Evolutionary conservation across 2,797 vertebrate genomes (phyloP), one percentile per base, ranked within the genome.

Genomic region (Remorina albescens): DNA sequence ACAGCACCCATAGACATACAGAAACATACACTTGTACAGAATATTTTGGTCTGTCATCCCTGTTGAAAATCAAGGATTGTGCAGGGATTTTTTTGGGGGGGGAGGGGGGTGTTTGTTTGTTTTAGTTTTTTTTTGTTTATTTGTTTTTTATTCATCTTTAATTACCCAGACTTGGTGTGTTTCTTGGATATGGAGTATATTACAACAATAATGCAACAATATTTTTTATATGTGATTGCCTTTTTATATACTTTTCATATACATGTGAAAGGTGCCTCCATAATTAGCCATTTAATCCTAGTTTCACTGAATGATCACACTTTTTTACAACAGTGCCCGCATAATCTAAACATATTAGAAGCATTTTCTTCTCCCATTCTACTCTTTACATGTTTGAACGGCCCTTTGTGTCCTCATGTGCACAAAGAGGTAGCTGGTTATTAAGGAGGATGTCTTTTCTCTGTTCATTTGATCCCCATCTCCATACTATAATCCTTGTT

Each of bases 401-500:
- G 74, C 63, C 73, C 67, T 83, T 68, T 80, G 71, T 86, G 67
- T 81, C 64, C 58, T 83, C 55, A 46, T 72, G 74, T 86, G 83
- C 78, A 78, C 83, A 76, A 85, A 82, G 82, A 75, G 71, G 73
- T 86, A 86, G 78, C 78, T 71, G 55, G 87, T 87, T 90, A 88
- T 91, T 86, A 87, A 86, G 82, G 83, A 78, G 82, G 81, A 88
- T 89, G 78, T 85, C 63, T 86, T 83, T 90, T 89, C 83, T 78
- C 74, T 85, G 82, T 83, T 87, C 80, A 84, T 91, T 88, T 90
- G 87, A 91, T 93, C 88, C 87, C 74, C 81, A 84, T 88, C 86
- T 83, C 78, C 73, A 79, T 85, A 67, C 82, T 78, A 78, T 93
- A 93, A 94, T 94, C 91, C 88, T 69, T 74, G 28, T 83, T 78